A percentile compares a stretch with the other conserved stretches of the same genome.
Conservation (phyloP, 2,888 invertebrate species). For the Leucoma salicis region DNA sequence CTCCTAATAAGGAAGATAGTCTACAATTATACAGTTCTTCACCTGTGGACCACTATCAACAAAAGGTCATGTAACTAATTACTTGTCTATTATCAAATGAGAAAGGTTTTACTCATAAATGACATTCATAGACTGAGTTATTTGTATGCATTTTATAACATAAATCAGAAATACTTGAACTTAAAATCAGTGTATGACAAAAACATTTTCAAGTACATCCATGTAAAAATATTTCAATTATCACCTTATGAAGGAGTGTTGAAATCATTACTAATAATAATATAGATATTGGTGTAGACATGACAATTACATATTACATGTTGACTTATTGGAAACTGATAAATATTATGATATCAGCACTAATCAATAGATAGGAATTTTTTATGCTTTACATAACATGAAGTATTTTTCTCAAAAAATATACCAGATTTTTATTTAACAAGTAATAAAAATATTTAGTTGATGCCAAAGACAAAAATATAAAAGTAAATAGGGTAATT, state of each 20-base stretch:
- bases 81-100: background rate
- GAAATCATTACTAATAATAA: background rate
- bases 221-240: background rate
- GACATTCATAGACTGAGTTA: too few species aligned
- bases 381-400: constrained; percentile 2
- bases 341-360: background rate
- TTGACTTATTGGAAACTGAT: background rate
- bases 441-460: background rate
- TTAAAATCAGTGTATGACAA: background rate
- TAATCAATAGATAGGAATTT: background rate
- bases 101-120: background rate
- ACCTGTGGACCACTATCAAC: background rate
- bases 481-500: too few species aligned
- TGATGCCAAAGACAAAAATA: background rate
- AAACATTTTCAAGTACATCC: too few species aligned
- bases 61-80: background rate
- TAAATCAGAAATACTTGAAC: too few species aligned
- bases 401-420: constrained; percentile 18
- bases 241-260: background rate
- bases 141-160: too few species aligned
- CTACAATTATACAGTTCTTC: background rate
- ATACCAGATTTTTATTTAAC: background rate
- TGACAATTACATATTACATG: background rate
- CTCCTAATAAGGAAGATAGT: constrained; percentile 9
- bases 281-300: background rate